phyloP scores from a whole-genome alignment of 1,140 invertebrate species.

The Magallana gigas region DNA sequence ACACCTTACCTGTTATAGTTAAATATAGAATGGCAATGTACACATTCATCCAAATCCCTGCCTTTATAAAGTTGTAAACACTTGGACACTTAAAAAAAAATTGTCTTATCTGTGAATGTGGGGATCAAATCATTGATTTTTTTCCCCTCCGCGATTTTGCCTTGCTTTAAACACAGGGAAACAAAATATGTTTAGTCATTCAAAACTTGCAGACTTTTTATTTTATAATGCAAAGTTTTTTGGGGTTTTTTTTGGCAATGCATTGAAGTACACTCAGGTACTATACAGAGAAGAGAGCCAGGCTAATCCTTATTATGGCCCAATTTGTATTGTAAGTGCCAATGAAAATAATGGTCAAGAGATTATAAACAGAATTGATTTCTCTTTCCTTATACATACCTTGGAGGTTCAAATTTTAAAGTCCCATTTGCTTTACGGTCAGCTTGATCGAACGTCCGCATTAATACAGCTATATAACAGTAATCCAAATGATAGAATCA shows the following conservation, averaged over 20 bases:
- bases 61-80: not conserved
- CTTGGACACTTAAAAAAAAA: not conserved
- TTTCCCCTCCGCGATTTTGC: not conserved
- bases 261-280: not conserved
- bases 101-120: not conserved
- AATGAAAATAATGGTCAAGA: conserved; percentile 3
- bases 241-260: too few species aligned
- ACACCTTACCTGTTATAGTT: not conserved
- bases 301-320: not conserved
- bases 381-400: too few species aligned
- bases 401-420: too few species aligned
- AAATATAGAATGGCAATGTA: not conserved
- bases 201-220: too few species aligned
- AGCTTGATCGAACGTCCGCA: too few species aligned
- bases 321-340: not conserved
- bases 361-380: not conserved
- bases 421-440: too few species aligned
- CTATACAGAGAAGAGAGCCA: not conserved
- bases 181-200: not conserved
- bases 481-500: not conserved
- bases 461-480: not conserved
- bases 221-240: too few species aligned
- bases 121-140: conserved; percentile 21
- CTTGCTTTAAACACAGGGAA: not conserved
- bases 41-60: not conserved